These are phyloP conservation scores for Eubasilissa regina DNA, from an alignment of 1,140 invertebrate species.

Conservation along the genomic window DNA sequence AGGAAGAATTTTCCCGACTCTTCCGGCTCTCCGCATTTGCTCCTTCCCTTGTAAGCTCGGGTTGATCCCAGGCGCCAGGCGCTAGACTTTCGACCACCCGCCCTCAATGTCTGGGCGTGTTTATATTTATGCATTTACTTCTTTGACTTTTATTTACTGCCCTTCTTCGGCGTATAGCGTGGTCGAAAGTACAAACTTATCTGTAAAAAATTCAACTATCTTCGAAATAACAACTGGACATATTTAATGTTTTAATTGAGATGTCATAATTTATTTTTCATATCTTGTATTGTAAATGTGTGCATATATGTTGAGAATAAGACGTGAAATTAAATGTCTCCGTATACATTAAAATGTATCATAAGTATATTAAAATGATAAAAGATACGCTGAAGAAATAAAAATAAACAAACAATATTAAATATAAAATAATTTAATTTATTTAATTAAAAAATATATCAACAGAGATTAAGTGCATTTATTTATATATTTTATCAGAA, in stretches of 20 bases:
- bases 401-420: too few species aligned
- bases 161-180: neutral
- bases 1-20: slow-evolving; percentile 31
- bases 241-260: neutral
- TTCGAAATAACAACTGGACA: neutral
- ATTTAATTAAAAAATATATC: too few species aligned
- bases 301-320: too few species aligned
- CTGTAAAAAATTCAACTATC: neutral
- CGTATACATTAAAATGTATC: too few species aligned
- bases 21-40: neutral
- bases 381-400: too few species aligned
- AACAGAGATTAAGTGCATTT: too few species aligned
- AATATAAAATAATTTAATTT: too few species aligned
- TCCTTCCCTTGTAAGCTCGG: neutral
- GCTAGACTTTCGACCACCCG: slow-evolving; percentile 37
- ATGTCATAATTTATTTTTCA: neutral
- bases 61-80: slow-evolving; percentile 35
- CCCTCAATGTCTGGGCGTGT: slow-evolving; percentile 18
- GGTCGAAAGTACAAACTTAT: neutral
- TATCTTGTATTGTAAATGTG: neutral
- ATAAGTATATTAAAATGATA: too few species aligned
- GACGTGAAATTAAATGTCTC: too few species aligned
- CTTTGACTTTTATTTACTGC: slow-evolving; percentile 53
- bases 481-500: too few species aligned
- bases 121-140: slow-evolving; percentile 55